A percentile compares a stretch with the other conserved stretches of the same genome.
These are phyloP conservation scores for Strongylocentrotus purpuratus DNA, from an alignment of 35 echinoderm and acorn worm species.

Conservation along the genomic window DNA sequence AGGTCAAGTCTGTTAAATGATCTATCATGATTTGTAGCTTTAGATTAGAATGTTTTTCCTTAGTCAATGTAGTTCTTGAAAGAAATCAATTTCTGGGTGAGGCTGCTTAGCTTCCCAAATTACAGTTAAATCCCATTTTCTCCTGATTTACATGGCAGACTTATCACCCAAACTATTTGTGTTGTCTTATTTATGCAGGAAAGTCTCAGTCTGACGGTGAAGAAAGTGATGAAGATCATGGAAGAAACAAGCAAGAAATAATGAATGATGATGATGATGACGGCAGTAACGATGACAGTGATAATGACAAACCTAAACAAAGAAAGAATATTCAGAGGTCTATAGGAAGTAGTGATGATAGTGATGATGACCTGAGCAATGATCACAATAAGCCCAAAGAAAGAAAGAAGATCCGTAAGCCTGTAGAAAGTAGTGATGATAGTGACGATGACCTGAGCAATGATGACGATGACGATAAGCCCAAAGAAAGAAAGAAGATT, in stretches of 20 bases:
- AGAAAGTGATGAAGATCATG: slow-evolving; percentile 7
- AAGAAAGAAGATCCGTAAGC: not conserved
- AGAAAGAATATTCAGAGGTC: not conserved
- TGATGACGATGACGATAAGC: not conserved
- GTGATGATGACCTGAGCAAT: not conserved
- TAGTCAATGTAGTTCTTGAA: too few species aligned
- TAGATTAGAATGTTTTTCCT: too few species aligned
- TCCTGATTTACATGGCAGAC: too few species aligned
- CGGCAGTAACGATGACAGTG: not conserved
- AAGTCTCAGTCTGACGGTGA: slow-evolving; percentile 30
- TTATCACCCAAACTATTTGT: not conserved
- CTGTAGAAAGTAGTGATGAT: not conserved
- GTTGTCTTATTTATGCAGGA: not conserved
- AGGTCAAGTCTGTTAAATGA: too few species aligned
- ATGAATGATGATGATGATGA: not conserved
- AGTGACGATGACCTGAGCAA: not conserved
- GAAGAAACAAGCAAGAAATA: not conserved
- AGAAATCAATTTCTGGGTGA: too few species aligned
- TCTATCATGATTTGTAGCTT: too few species aligned
- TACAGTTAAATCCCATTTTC: too few species aligned
- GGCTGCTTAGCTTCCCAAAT: too few species aligned
- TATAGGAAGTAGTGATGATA: not conserved
- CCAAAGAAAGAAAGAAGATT: not conserved
- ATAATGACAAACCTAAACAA: not conserved
- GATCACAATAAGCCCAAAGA: not conserved